These are phyloP conservation scores for Volucella bombylans DNA, from an alignment of 2,888 invertebrate genomes.

Conservation along the genomic window DNA sequence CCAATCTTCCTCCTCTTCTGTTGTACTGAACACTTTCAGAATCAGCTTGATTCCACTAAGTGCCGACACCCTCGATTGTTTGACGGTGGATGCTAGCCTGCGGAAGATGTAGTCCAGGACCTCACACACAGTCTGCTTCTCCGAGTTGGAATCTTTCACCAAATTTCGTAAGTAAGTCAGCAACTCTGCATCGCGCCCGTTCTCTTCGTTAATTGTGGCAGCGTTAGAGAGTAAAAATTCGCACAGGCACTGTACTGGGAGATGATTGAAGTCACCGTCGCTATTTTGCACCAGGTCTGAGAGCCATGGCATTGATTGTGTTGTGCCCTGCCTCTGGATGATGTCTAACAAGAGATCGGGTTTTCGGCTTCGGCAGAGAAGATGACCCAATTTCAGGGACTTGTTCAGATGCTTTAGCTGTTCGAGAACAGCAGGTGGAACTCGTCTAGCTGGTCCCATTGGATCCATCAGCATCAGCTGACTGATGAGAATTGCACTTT, in stretches of 20 bases:
- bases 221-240: slow-evolving; percentile 93
- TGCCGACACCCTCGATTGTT: slow-evolving; percentile 90
- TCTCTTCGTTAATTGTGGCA: slow-evolving; percentile 87
- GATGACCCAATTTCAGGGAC: slow-evolving; percentile 91
- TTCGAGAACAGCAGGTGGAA: slow-evolving; percentile 90
- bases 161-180: slow-evolving; percentile 85
- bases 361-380: slow-evolving; percentile 93
- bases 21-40: slow-evolving; percentile 81
- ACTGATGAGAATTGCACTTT: slow-evolving; percentile 91
- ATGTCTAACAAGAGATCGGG: slow-evolving; percentile 96
- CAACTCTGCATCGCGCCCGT: slow-evolving; percentile 87
- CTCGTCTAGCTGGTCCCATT: slow-evolving; percentile 90
- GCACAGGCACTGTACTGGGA: slow-evolving; percentile 98
- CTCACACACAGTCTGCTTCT: slow-evolving; percentile 88
- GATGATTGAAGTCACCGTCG: slow-evolving; percentile 89
- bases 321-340: slow-evolving; percentile 93
- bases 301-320: slow-evolving; percentile 98
- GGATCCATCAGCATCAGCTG: slow-evolving; percentile 94
- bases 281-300: slow-evolving; percentile 96
- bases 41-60: slow-evolving; percentile 88
- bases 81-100: slow-evolving; percentile 91
- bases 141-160: slow-evolving; percentile 83
- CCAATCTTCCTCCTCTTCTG: slow-evolving; percentile 84
- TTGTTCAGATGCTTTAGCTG: slow-evolving; percentile 90
- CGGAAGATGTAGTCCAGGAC: slow-evolving; percentile 92